Evolutionary conservation across 2,888 invertebrate genomes (phyloP), one percentile per base, ranked within the genome.

Genomic region (Noctua janthina): DNA sequence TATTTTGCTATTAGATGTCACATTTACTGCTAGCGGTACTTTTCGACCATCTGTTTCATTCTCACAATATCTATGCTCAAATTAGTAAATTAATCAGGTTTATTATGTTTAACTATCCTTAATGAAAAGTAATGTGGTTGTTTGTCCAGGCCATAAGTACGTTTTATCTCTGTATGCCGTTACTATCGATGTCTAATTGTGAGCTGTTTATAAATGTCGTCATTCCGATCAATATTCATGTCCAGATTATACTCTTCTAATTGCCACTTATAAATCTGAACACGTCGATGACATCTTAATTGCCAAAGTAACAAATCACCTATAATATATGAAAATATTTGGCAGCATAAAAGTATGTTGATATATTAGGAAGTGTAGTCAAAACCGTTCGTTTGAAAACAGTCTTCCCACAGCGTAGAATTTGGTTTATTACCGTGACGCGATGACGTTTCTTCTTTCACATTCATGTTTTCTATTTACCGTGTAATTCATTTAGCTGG

Each of bases 251-350:
- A 92, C 91, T 90, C 91, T 91, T 94, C 94, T 96, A 95, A 96
- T 96, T 96, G 95, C 95, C 93, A 92, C 93, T 92, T 94, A 96
- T 96, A 95, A 96, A 96, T 96, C 94, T 94, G 91, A 93, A 94
- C 92, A 92, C 93, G 90, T 91, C 93, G 95, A 94, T 95, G 96
- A 96, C 96, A 95, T 96, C 96, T 96, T 96, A 96, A 96, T 96
- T 96, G 95, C 94, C 86, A 90, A 89, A 87, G 90, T 94, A 93
- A 95, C 95, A 95, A 96, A 96, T 96, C 94, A 94, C 93, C 77
- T 89, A 89, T 92, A 91, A 92, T 91, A 91, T 90, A 91, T 83
- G 88, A 92, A 93, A 93, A 92, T 93, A 92, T 94, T 94, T 93
- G 91, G 91, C 91, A 91, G 84, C 76, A 83, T 79, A 85, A 77